Evolutionary conservation across 2,888 invertebrate species (phyloP).

Genomic region (Empis stercorea): DNA sequence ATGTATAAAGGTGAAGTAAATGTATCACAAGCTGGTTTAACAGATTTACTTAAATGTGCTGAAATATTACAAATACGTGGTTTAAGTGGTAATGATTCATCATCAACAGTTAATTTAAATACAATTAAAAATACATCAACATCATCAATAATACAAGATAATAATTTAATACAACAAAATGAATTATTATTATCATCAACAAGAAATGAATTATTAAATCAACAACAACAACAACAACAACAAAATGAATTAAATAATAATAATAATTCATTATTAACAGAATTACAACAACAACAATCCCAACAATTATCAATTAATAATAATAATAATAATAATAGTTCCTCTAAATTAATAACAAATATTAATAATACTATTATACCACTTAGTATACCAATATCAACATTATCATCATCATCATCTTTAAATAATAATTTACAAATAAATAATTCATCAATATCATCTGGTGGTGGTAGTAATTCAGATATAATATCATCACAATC

Average conservation of each 20-base stretch:
- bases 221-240: constrained; percentile 23
- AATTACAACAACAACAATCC: constrained; percentile 24
- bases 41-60: constrained; percentile 68
- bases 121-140: constrained; percentile 21
- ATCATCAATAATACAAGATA: constrained; percentile 1
- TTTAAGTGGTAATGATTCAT: constrained; percentile 34
- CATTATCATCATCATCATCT: not conserved
- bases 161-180: constrained; percentile 6
- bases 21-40: constrained; percentile 71
- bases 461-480: no score
- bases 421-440: not conserved
- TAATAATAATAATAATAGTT: not conserved
- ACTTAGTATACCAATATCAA: not conserved
- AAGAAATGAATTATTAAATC: constrained; percentile 10
- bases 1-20: constrained; percentile 87
- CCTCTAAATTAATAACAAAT: no score
- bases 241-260: no score
- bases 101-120: constrained; percentile 31
- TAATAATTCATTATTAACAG: no score
- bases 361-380: no score
- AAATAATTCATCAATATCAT: no score
- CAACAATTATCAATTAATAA: constrained; percentile 9
- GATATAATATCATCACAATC: no score
- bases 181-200: constrained; percentile 5
- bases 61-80: constrained; percentile 74